Evolutionary conservation across 2,888 invertebrate species (phyloP).

Genomic region (Amiota communis): DNA sequence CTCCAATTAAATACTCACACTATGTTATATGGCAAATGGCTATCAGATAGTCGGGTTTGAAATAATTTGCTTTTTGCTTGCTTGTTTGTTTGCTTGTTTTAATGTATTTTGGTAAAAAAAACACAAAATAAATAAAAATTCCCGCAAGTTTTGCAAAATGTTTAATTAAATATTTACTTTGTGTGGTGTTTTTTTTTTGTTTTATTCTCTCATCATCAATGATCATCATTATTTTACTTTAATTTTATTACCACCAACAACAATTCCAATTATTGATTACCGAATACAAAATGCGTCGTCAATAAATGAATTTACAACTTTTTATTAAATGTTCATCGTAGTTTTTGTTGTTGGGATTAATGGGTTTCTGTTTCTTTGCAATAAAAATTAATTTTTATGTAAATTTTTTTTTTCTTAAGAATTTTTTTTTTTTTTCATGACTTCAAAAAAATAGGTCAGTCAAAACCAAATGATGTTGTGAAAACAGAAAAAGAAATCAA

Average conservation of each 20-base stretch:
- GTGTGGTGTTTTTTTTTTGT: neutral
- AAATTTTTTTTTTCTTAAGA: too few relatives aligned
- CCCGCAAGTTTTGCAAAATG: slow-evolving; percentile 10
- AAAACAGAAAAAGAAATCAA: too few relatives aligned
- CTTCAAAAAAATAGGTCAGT: too few relatives aligned
- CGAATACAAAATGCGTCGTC: neutral
- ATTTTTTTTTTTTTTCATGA: too few relatives aligned
- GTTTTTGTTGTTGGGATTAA: neutral
- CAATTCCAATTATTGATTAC: too few relatives aligned
- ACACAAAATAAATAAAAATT: slow-evolving; percentile 16
- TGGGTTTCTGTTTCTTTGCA: too few relatives aligned
- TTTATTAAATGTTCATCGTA: neutral
- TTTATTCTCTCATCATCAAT: slow-evolving; percentile 2
- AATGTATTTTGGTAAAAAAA: neutral
- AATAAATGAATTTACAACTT: slow-evolving; percentile 15
- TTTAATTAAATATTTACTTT: slow-evolving; percentile 11
- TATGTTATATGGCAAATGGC: too few relatives aligned
- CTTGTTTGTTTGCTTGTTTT: slow-evolving; percentile 3
- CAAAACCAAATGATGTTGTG: too few relatives aligned
- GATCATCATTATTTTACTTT: too few relatives aligned
- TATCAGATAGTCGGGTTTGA: neutral
- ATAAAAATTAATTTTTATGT: too few relatives aligned
- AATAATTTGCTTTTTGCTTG: slow-evolving; percentile 9
- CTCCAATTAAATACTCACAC: too few relatives aligned
- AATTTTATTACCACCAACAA: too few relatives aligned